Conservation (phyloP, 1,140 invertebrate genomes). For the Nasonia vitripennis region DNA sequence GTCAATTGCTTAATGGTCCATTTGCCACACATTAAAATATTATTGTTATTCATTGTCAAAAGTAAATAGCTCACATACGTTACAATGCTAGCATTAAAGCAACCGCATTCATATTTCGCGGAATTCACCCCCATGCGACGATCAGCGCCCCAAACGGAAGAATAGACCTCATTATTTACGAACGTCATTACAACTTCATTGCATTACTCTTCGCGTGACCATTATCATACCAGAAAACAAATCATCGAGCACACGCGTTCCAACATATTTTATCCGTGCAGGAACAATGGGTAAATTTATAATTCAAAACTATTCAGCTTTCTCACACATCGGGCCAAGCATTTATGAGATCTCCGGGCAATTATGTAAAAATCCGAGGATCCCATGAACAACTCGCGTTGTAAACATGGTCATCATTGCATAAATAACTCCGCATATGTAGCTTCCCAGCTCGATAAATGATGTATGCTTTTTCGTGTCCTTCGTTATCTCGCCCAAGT, state of each 20-base stretch:
- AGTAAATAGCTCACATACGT: not conserved
- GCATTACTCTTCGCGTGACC: not conserved
- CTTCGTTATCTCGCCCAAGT: constrained; percentile 12
- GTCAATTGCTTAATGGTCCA: constrained; percentile 5
- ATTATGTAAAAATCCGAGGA: not conserved
- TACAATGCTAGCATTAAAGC: not conserved
- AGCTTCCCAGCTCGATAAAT: not conserved
- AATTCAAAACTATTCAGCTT: not conserved
- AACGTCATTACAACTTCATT: not conserved
- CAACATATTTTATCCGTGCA: not conserved
- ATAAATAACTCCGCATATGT: not conserved
- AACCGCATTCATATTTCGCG: not conserved
- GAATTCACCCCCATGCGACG: not conserved
- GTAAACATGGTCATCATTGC: not conserved
- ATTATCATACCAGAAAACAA: not conserved
- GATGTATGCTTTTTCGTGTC: constrained; percentile 15
- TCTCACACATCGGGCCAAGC: not conserved
- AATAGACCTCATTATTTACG: not conserved
- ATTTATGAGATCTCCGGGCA: not conserved
- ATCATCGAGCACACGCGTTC: not conserved
- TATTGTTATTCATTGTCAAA: not conserved
- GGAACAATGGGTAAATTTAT: not conserved
- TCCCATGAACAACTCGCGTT: not conserved
- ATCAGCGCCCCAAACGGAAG: too few relatives aligned
- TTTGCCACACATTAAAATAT: not conserved